A percentile compares a stretch with the other conserved stretches of the same genome.
Conservation (phyloP, 2,888 invertebrate species). For the Caenorhabditis plicata region DNA sequence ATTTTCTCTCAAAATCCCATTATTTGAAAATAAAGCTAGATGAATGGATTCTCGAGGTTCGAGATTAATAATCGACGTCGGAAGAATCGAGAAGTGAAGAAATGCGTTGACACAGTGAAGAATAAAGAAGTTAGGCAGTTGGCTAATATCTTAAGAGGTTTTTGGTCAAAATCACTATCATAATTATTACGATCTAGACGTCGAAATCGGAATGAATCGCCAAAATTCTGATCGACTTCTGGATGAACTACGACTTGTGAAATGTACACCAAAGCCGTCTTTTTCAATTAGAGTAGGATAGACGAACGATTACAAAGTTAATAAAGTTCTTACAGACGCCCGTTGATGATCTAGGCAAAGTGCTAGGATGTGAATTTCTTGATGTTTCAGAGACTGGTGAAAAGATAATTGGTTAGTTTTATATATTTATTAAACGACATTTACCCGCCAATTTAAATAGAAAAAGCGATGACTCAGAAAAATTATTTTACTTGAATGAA, state of each 20-base stretch:
- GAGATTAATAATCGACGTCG: background rate
- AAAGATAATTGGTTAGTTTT: slow-evolving; percentile 37
- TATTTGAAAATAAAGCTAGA: background rate
- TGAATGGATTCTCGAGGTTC: slow-evolving; percentile 6
- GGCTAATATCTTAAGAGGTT: background rate
- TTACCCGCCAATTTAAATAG: too few relatives aligned
- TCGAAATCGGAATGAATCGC: slow-evolving; percentile 14
- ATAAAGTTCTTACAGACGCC: slow-evolving; percentile 7
- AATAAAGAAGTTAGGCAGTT: background rate
- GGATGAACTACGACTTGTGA: slow-evolving; percentile 23
- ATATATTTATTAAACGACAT: too few relatives aligned
- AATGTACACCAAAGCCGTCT: slow-evolving; percentile 9
- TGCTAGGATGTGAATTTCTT: slow-evolving; percentile 48
- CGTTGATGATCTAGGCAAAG: slow-evolving; percentile 7
- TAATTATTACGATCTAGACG: slow-evolving; percentile 3
- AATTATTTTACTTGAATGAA: too few relatives aligned
- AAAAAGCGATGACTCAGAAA: too few relatives aligned
- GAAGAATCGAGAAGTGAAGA: background rate
- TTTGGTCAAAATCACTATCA: background rate
- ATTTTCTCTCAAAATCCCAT: background rate
- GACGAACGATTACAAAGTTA: background rate
- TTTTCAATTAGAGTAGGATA: slow-evolving; percentile 11
- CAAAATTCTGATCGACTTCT: slow-evolving; percentile 17
- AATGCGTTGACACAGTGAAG: background rate
- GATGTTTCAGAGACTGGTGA: slow-evolving; percentile 45